These are phyloP conservation scores for Parus major DNA, from an alignment of 2,113 vertebrate genomes.

Conservation along the genomic window DNA sequence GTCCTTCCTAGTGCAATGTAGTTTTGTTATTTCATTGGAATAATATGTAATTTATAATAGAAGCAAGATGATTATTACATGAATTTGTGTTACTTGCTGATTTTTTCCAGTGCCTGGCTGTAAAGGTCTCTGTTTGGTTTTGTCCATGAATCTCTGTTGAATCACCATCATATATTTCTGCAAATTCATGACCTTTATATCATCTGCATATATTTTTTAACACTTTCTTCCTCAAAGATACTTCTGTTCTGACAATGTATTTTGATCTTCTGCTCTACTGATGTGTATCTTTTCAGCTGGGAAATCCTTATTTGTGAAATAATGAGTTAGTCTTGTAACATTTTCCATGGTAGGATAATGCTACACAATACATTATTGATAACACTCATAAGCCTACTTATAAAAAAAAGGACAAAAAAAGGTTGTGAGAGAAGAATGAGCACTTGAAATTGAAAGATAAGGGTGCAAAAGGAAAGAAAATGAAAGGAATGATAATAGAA, in stretches of 20 bases:
- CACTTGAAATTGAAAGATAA: neutral
- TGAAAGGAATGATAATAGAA: neutral
- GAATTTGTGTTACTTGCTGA: neutral
- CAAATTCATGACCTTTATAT: neutral
- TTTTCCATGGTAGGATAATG: neutral
- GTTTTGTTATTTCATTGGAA: neutral
- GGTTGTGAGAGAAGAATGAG: neutral
- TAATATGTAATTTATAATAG: neutral
- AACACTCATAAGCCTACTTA: neutral
- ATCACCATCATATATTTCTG: neutral
- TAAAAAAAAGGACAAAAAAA: neutral
- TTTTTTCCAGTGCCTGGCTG: neutral
- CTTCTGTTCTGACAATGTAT: neutral
- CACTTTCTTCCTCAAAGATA: neutral
- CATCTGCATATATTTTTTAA: neutral
- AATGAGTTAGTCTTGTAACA: neutral
- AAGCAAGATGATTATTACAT: neutral
- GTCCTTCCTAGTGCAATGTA: neutral
- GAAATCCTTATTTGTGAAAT: neutral
- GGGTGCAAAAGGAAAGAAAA: neutral
- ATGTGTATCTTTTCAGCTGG: neutral
- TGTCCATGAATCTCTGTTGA: neutral
- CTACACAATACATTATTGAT: neutral
- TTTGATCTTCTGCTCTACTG: neutral
- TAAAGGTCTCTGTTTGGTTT: neutral